Evolutionary conservation across 2,797 vertebrate species (phyloP).

Genomic region (Chaunax sp.): DNA sequence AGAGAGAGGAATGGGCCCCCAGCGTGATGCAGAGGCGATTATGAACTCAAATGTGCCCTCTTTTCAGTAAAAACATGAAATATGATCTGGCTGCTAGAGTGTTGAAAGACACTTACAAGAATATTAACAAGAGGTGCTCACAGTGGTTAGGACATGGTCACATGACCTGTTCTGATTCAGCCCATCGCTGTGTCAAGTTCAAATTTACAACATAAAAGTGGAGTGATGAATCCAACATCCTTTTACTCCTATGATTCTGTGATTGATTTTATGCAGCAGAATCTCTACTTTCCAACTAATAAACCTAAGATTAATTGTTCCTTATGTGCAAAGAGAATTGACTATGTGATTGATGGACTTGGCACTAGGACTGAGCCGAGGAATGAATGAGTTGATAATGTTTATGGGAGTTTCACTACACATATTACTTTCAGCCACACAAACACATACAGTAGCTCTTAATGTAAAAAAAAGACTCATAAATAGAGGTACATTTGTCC

Average conservation of each 20-base stretch:
- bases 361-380: not conserved
- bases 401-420: not conserved
- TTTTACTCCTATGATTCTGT: conserved; percentile 13
- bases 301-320: not conserved
- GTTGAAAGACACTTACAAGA: conserved; percentile 70
- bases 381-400: not conserved
- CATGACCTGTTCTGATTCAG: conserved; percentile 31
- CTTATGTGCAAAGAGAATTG: conserved; percentile 1
- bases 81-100: conserved; percentile 71
- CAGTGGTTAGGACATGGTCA: conserved; percentile 46
- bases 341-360: conserved; percentile 14
- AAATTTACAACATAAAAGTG: conserved; percentile 4
- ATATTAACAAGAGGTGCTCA: conserved; percentile 60
- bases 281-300: conserved; percentile 5
- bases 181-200: conserved; percentile 22
- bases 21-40: conserved; percentile 78
- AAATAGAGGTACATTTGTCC: conserved; percentile 1
- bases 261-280: conserved; percentile 1
- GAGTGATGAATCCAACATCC: conserved; percentile 3
- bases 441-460: not conserved
- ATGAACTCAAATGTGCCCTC: conserved; percentile 79
- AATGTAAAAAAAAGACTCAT: not conserved
- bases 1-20: conserved; percentile 71
- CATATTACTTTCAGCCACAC: not conserved
- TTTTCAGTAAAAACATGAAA: conserved; percentile 81